Conservation (phyloP, 2,888 invertebrate species). For the Ctenicera cuprea region DNA sequence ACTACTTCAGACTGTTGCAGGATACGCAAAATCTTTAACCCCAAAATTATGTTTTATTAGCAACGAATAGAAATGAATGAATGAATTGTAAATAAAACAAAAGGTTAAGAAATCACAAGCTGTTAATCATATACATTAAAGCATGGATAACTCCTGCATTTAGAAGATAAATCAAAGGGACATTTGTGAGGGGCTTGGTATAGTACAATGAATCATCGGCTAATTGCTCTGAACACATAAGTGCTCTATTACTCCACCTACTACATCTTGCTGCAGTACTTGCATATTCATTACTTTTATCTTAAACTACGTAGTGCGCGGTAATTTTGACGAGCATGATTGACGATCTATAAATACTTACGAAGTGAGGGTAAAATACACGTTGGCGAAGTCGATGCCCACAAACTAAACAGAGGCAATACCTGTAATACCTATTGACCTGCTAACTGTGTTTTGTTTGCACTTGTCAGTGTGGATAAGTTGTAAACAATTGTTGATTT, state of each 20-base stretch:
- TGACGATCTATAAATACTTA: slow-evolving; percentile 36
- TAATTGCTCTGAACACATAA: slow-evolving; percentile 61
- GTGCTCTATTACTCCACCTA: slow-evolving; percentile 54
- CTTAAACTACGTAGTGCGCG: neutral
- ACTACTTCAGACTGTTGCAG: too few relatives aligned
- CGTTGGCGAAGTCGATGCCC: slow-evolving; percentile 17
- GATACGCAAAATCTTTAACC: too few relatives aligned
- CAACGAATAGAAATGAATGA: too few relatives aligned
- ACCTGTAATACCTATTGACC: slow-evolving; percentile 23
- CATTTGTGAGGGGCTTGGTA: slow-evolving; percentile 61
- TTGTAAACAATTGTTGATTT: neutral
- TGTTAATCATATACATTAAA: slow-evolving; percentile 53
- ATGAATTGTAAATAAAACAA: too few relatives aligned
- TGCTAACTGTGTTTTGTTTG: neutral
- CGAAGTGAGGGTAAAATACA: slow-evolving; percentile 19
- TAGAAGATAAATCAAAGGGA: slow-evolving; percentile 55
- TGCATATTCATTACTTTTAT: slow-evolving; percentile 11
- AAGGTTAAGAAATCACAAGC: too few relatives aligned
- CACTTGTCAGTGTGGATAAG: neutral
- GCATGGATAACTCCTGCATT: slow-evolving; percentile 46
- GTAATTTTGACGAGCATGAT: slow-evolving; percentile 32
- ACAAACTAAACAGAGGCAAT: slow-evolving; percentile 32
- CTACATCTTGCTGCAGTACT: slow-evolving; percentile 31
- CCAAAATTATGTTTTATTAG: too few relatives aligned
- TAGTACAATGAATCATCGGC: slow-evolving; percentile 60